Conservation (phyloP, 2,113 vertebrate genomes). For the Pagrus major region DNA sequence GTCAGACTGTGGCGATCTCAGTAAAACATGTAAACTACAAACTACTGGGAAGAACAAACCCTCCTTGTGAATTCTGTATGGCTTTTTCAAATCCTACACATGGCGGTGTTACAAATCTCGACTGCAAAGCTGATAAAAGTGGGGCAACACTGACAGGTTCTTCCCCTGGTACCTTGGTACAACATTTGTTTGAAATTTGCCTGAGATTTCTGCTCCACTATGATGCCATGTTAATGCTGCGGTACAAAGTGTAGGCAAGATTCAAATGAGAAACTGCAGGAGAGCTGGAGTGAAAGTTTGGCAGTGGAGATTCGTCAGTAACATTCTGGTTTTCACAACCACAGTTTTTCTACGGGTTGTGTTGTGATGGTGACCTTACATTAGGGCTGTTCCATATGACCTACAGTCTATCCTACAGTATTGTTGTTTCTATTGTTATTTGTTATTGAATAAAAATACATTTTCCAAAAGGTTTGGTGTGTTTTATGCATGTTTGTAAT, state of each 20-base stretch:
- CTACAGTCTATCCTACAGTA: too few relatives aligned
- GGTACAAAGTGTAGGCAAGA: not conserved
- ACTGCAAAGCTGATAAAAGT: slow-evolving; percentile 7
- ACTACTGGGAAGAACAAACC: not conserved
- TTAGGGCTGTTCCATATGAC: too few relatives aligned
- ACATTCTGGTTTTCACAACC: not conserved
- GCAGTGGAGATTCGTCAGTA: not conserved
- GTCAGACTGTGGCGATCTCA: not conserved
- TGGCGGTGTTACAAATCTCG: not conserved
- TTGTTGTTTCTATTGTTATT: too few relatives aligned
- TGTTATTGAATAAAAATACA: too few relatives aligned
- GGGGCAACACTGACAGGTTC: not conserved
- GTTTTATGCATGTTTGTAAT: too few relatives aligned
- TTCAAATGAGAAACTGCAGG: not conserved
- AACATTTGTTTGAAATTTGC: not conserved
- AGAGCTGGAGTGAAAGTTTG: not conserved
- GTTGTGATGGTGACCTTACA: too few relatives aligned
- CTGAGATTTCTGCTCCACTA: not conserved
- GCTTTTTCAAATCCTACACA: not conserved
- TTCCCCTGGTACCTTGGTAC: not conserved
- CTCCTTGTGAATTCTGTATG: not conserved
- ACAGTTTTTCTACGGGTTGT: not conserved
- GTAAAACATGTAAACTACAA: not conserved
- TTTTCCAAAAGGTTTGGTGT: too few relatives aligned
- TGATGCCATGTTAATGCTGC: not conserved